A percentile compares a stretch with the other conserved stretches of the same genome.
Conservation (phyloP, 2,888 invertebrate species). For the Spicauda simplicius region DNA sequence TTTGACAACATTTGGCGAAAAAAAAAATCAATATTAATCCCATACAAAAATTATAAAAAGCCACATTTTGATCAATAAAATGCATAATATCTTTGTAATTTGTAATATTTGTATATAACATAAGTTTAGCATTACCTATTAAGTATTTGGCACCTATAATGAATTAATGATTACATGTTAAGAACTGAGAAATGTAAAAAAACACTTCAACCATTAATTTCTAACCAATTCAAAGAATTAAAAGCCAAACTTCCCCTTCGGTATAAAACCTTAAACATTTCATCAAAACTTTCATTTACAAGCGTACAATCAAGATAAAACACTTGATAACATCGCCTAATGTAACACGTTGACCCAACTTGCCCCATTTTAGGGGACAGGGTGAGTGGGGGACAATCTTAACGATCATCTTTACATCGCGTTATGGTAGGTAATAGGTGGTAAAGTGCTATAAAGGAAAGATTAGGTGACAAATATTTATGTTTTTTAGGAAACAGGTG, state of each 20-base stretch:
- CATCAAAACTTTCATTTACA: constrained; percentile 20
- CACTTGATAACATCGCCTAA: constrained; percentile 21
- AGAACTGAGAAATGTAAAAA: too few species aligned
- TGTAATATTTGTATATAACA: too few species aligned
- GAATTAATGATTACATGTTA: too few species aligned
- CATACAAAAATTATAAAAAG: too few species aligned
- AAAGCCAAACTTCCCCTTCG: background rate
- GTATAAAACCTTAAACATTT: constrained; percentile 6
- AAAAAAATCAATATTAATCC: too few species aligned
- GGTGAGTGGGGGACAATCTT: constrained; percentile 39
- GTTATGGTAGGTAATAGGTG: constrained; percentile 41
- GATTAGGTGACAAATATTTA: background rate
- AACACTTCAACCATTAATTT: background rate
- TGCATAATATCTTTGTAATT: too few species aligned
- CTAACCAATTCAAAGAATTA: background rate
- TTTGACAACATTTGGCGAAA: too few species aligned
- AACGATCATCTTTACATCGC: constrained; percentile 43
- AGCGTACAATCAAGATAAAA: constrained; percentile 4
- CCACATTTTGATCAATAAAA: too few species aligned
- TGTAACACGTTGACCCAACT: background rate
- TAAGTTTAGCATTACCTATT: too few species aligned
- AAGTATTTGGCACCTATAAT: too few species aligned
- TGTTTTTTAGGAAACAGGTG: too few species aligned
- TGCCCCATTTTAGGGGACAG: constrained; percentile 18
- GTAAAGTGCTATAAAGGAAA: constrained; percentile 15